Evolutionary conservation across 2,113 vertebrate species (phyloP), one percentile per base, ranked within the genome.

Genomic region (Dryoscopus gambensis): DNA sequence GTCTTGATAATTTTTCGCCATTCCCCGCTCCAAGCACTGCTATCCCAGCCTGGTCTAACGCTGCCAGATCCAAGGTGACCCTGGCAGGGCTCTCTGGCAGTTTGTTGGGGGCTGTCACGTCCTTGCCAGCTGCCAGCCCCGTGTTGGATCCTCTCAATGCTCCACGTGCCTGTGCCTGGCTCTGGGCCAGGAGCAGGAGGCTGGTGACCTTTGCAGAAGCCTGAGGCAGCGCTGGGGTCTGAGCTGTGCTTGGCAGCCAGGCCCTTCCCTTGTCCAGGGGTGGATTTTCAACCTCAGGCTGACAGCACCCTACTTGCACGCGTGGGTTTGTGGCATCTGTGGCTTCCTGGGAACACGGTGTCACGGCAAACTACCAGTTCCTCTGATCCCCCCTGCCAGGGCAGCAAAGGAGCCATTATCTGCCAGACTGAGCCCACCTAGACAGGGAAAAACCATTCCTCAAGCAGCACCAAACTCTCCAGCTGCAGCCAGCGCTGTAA

Each of bases 51-150:
- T 83, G 71, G 14, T 33, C 30, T n/a, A 28, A 30, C 5, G 4
- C 62, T 88, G 75, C 44, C 80, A 79, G 59, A 6, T 11, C 42
- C 87, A 65, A 95, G 92, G 90, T 87, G 95, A 89, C 84, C 76
- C 55, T 3, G 21, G n/a, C 84, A 74, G 83, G 31, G 49, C 25
- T 37, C 76, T 42, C 42, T 37, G 56, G 74, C 74, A 10, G 24
- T 30, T 17, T 42, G 44, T 7, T 5, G 4, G 49, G 21, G 64
- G 50, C 74, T 78, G 85, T 56, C 78, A 37, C 0, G 0, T 56
- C 53, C 64, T 57, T 21, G 46, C 70, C 50, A 65, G 71, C 56
- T 47, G 84, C 84, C 15, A 59, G 76, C 46, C 50, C 2, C 2
- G 6, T 1, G 33, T 7, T 39, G n/a, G 37, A 40, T 24, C 46